Percentiles rank a stretch among this genome's conserved stretches.
These are phyloP conservation scores for Alviniconcha strummeri DNA, from an alignment of 2,888 invertebrate genomes.

Conservation along the genomic window DNA sequence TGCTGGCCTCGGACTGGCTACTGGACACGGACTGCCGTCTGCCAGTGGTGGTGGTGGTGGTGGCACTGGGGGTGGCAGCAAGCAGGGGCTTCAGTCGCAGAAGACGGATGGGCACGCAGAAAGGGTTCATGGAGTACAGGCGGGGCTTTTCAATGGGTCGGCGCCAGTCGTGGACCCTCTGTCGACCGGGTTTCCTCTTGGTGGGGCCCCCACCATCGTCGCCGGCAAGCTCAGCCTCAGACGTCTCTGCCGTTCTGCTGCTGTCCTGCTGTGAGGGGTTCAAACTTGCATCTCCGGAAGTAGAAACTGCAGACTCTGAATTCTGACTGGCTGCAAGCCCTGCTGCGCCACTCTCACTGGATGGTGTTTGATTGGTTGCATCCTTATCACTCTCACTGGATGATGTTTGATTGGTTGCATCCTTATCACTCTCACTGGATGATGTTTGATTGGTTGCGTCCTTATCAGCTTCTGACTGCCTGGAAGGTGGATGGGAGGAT, in stretches of 20 bases:
- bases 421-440: too few relatives aligned
- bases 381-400: too few relatives aligned
- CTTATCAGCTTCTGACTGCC: too few relatives aligned
- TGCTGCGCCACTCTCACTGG: too few relatives aligned
- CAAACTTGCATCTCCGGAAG: neutral
- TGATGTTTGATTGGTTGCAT: too few relatives aligned
- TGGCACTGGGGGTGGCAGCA: too few relatives aligned
- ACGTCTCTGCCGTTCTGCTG: neutral
- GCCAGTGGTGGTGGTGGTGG: neutral
- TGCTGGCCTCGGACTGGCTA: neutral
- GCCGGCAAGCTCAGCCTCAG: neutral
- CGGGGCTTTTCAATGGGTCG: conserved; percentile 49
- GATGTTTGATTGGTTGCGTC: too few relatives aligned
- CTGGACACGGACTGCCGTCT: neutral
- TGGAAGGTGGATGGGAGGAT: too few relatives aligned
- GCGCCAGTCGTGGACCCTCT: conserved; percentile 20
- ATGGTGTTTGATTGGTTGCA: too few relatives aligned
- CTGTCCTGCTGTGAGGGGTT: neutral
- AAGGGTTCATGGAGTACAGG: conserved; percentile 57
- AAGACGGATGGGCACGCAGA: conserved; percentile 55
- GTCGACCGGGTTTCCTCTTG: conserved; percentile 4
- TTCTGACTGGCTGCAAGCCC: neutral
- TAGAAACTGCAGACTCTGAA: neutral
- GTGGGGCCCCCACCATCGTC: neutral
- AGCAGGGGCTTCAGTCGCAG: conserved; percentile 29